These are phyloP conservation scores for Paedocypris micromegethes DNA, from an alignment of 2,797 vertebrate genomes.

Conservation along the genomic window DNA sequence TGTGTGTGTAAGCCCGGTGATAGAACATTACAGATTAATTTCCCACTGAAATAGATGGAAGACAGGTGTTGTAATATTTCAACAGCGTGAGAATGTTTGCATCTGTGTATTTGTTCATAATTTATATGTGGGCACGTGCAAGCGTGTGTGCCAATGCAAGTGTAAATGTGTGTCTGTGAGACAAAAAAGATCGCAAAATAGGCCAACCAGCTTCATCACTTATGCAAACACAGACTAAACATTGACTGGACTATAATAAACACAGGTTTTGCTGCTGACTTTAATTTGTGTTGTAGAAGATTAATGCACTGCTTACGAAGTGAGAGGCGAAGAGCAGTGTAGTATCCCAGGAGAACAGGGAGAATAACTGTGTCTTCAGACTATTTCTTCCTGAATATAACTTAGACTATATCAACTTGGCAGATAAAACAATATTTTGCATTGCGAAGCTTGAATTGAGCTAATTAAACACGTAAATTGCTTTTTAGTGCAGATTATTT, in stretches of 20 bases:
- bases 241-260: slow-evolving; percentile 37
- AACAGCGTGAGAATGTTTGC: slow-evolving; percentile 3
- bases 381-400: slow-evolving; percentile 5
- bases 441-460: slow-evolving; percentile 18
- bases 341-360: slow-evolving; percentile 11
- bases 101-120: not conserved
- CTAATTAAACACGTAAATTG: slow-evolving; percentile 29
- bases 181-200: slow-evolving; percentile 19
- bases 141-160: not conserved
- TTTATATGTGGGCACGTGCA: slow-evolving; percentile 5
- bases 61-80: slow-evolving; percentile 12
- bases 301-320: slow-evolving; percentile 30
- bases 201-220: slow-evolving; percentile 1
- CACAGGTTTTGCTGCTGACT: slow-evolving; percentile 29
- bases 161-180: slow-evolving; percentile 13
- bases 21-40: slow-evolving; percentile 5
- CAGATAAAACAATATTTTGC: slow-evolving; percentile 9
- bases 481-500: slow-evolving; percentile 25
- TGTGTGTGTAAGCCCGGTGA: not conserved
- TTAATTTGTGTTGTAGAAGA: slow-evolving; percentile 38
- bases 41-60: not conserved
- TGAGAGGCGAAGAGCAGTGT: slow-evolving; percentile 1
- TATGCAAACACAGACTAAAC: slow-evolving; percentile 37
- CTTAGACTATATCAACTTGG: not conserved
- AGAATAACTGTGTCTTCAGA: not conserved